A percentile compares a stretch with the other conserved stretches of the same genome.
phyloP scores from a whole-genome alignment of 2,888 invertebrate genomes.

The Troglohyphantes excavatus region DNA sequence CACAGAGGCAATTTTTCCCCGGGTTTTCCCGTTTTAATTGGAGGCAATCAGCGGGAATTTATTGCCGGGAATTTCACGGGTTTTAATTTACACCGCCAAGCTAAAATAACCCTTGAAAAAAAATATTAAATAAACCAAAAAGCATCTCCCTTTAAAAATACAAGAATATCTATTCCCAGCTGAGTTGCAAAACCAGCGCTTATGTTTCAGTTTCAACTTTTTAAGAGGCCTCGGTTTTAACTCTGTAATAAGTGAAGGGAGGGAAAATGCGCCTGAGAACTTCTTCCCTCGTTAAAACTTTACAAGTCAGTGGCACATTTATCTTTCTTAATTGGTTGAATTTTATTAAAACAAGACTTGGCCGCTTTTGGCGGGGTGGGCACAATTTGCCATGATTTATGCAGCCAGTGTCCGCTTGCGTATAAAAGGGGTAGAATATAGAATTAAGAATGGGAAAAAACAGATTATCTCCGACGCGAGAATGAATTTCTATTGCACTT shows the following conservation, averaged over 20 bases:
- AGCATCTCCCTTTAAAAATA: slow-evolving; percentile 41
- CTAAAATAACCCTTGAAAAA: background rate
- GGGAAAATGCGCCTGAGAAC: background rate
- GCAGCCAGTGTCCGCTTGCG: background rate
- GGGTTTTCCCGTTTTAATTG: slow-evolving; percentile 72
- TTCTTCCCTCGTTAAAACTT: slow-evolving; percentile 66
- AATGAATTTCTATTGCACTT: slow-evolving; percentile 40
- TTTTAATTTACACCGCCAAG: slow-evolving; percentile 65
- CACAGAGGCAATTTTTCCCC: slow-evolving; percentile 60
- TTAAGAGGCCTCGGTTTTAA: slow-evolving; percentile 42
- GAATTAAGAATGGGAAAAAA: slow-evolving; percentile 29
- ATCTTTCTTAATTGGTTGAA: slow-evolving; percentile 68
- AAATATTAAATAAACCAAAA: slow-evolving; percentile 39
- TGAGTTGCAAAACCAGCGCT: slow-evolving; percentile 44
- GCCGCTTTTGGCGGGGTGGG: slow-evolving; percentile 22
- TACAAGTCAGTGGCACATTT: slow-evolving; percentile 64
- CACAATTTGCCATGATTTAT: slow-evolving; percentile 67
- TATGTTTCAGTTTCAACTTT: slow-evolving; percentile 58
- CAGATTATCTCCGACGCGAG: slow-evolving; percentile 45
- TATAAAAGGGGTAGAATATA: background rate
- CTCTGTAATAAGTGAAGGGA: slow-evolving; percentile 37
- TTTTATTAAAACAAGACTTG: slow-evolving; percentile 69
- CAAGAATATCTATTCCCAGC: slow-evolving; percentile 11
- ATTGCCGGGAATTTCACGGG: slow-evolving; percentile 71
- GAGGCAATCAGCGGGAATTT: slow-evolving; percentile 71